A percentile compares a stretch with the other conserved stretches of the same genome.
Conservation (phyloP, 2,888 invertebrate species). For the Machimus atricapillus region DNA sequence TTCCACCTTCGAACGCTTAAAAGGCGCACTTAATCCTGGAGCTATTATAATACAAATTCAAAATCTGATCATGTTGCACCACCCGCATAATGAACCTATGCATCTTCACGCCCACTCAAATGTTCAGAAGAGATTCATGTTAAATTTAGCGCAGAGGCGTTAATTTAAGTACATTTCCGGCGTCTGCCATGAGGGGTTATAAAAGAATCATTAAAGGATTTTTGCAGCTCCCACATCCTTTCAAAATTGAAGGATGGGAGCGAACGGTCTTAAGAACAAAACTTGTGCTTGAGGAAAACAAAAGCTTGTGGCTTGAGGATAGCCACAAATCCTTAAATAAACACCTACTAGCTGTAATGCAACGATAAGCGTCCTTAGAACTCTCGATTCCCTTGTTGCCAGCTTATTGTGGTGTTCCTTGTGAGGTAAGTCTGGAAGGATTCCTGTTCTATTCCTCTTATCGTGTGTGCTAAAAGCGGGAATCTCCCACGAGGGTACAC, state of each 20-base stretch:
- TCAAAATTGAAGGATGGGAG: background rate
- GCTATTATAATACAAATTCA: background rate
- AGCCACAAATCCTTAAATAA: slow-evolving; percentile 25
- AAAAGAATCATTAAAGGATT: background rate
- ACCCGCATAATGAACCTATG: no score
- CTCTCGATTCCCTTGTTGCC: background rate
- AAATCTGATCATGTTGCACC: background rate
- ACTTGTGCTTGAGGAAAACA: background rate
- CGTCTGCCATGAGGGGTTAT: background rate
- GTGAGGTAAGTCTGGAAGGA: background rate
- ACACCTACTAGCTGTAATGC: background rate
- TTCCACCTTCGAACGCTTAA: background rate
- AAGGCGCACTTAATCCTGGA: background rate
- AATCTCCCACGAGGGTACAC: slow-evolving; percentile 26
- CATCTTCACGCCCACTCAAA: background rate
- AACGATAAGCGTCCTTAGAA: slow-evolving; percentile 12
- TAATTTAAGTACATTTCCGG: background rate
- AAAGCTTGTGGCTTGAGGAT: background rate
- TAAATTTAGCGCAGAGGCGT: background rate
- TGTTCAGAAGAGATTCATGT: background rate
- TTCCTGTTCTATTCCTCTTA: background rate
- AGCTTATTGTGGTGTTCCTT: background rate
- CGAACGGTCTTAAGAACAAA: background rate
- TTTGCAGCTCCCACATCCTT: background rate
- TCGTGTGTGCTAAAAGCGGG: background rate